Percentiles rank a stretch among this genome's conserved stretches.
Conservation (phyloP, 1,140 invertebrate genomes). For the Megalopta genalis region DNA sequence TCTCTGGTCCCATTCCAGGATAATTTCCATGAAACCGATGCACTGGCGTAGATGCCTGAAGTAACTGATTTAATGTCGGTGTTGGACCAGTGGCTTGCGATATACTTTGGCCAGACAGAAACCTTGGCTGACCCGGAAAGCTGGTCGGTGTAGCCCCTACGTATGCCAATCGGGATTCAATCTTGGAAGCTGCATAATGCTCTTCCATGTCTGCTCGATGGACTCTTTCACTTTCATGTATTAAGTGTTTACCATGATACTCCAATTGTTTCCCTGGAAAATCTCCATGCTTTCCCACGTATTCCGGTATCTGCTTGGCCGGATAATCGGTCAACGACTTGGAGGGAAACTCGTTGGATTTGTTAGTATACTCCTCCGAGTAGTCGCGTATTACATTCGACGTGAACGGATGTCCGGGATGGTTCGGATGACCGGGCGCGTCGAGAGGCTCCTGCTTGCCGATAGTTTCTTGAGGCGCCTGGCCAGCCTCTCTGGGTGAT, state of each 20-base stretch:
- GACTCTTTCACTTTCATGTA: conserved; percentile 66
- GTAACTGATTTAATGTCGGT: conserved; percentile 93
- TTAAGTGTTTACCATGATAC: conserved; percentile 70
- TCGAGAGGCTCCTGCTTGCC: conserved; percentile 74
- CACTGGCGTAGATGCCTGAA: conserved; percentile 88
- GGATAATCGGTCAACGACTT: conserved; percentile 69
- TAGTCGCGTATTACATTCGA: conserved; percentile 69
- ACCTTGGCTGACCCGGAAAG: conserved; percentile 78
- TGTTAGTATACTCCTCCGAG: conserved; percentile 69
- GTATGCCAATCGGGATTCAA: conserved; percentile 65
- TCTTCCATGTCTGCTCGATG: conserved; percentile 73
- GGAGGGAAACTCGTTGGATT: conserved; percentile 65
- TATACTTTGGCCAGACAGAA: conserved; percentile 83
- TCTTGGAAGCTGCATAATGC: conserved; percentile 74
- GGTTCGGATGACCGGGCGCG: conserved; percentile 68
- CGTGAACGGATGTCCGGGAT: conserved; percentile 68
- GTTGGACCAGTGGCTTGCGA: conserved; percentile 91
- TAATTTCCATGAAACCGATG: conserved; percentile 81
- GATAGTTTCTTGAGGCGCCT: conserved; percentile 71
- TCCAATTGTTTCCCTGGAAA: conserved; percentile 65
- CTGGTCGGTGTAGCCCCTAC: conserved; percentile 43
- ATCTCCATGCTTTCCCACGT: conserved; percentile 61
- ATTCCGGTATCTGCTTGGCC: conserved; percentile 63
- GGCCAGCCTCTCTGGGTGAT: conserved; percentile 72
- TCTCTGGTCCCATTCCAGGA: conserved; percentile 75